Conservation (phyloP, 1,140 invertebrate genomes). For the Drosophila erecta region DNA sequence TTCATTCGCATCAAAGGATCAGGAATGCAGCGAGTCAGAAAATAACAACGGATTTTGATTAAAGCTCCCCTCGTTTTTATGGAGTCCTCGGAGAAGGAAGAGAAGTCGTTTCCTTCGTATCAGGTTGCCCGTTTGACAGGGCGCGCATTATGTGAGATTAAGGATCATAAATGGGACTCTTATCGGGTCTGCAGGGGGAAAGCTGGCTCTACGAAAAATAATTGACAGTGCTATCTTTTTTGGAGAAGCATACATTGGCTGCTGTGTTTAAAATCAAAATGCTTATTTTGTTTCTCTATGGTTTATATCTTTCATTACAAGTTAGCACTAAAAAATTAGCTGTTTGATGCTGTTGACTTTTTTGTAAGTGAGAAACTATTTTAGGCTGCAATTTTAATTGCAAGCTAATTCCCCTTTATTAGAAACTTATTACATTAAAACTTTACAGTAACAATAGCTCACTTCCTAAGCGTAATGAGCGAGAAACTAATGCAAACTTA, state of each 20-base stretch:
- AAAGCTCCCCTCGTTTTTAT: conserved; percentile 83
- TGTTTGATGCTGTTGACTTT: too few relatives aligned
- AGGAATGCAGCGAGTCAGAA: conserved; percentile 85
- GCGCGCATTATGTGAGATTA: conserved; percentile 83
- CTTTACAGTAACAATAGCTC: neutral
- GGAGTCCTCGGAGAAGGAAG: conserved; percentile 55
- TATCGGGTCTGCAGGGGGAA: conserved; percentile 58
- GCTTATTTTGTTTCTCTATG: too few relatives aligned
- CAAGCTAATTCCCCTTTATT: neutral
- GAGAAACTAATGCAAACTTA: neutral
- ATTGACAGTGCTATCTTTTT: conserved; percentile 2
- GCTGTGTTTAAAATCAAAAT: neutral
- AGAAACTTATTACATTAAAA: neutral
- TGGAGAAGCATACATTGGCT: neutral
- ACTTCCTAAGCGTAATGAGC: neutral
- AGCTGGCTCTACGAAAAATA: too few relatives aligned
- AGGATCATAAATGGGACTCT: conserved; percentile 84
- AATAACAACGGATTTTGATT: conserved; percentile 85
- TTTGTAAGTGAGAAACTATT: neutral
- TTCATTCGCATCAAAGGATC: conserved; percentile 85
- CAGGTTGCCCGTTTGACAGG: conserved; percentile 71
- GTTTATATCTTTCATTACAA: too few relatives aligned
- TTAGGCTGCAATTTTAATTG: neutral
- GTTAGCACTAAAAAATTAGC: neutral
- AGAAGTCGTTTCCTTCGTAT: conserved; percentile 44